Evolutionary conservation across 1,140 invertebrate species (phyloP).

Genomic region (Pogonus chalceus): DNA sequence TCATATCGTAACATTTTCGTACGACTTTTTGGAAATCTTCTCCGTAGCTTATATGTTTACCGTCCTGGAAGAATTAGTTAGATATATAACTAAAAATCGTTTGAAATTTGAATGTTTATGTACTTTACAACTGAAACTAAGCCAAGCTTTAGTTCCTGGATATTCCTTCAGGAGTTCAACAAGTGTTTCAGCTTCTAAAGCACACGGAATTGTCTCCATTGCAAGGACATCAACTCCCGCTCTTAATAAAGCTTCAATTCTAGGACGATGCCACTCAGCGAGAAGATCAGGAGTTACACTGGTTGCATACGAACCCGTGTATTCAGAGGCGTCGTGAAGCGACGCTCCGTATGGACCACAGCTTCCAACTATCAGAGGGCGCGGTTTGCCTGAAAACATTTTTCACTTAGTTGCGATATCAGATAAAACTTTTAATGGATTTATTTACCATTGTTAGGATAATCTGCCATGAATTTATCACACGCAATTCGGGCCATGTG

Average conservation of each 20-base stretch:
- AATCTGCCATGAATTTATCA: conserved; percentile 45
- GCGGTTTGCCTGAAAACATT: neutral
- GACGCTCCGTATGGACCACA: conserved; percentile 85
- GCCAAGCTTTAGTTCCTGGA: conserved; percentile 63
- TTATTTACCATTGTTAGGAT: conserved; percentile 34
- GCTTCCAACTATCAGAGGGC: conserved; percentile 64
- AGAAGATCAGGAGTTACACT: conserved; percentile 54
- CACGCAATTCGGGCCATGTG: conserved; percentile 53
- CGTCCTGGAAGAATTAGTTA: conserved; percentile 41
- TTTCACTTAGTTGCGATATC: too few relatives aligned
- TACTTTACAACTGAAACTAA: conserved; percentile 76
- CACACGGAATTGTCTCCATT: conserved; percentile 81
- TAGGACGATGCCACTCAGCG: conserved; percentile 68
- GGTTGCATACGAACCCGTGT: conserved; percentile 71
- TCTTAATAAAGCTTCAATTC: conserved; percentile 63
- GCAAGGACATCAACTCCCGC: conserved; percentile 73
- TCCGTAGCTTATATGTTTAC: conserved; percentile 56
- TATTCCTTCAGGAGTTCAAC: conserved; percentile 64
- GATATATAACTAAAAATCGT: neutral
- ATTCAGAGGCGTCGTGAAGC: conserved; percentile 82
- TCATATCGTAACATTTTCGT: conserved; percentile 48
- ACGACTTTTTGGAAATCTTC: conserved; percentile 54
- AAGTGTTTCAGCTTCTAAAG: conserved; percentile 68
- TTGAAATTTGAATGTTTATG: conserved; percentile 17
- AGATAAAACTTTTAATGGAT: too few relatives aligned